Evolutionary conservation across 2,113 vertebrate species (phyloP).

Genomic region (Upupa epops): DNA sequence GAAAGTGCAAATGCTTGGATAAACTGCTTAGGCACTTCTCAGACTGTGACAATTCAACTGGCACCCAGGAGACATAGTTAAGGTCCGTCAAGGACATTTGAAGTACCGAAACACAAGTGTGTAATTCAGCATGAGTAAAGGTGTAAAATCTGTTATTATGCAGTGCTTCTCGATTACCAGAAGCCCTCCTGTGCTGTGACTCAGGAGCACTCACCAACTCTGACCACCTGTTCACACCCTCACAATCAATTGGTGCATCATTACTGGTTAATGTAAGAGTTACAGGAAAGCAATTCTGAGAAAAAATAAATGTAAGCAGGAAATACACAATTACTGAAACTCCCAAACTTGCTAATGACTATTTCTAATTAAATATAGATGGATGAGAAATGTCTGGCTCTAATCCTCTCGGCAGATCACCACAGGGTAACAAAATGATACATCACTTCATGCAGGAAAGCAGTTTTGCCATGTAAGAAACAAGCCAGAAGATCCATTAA

Average conservation of each 20-base stretch:
- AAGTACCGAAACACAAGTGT: neutral
- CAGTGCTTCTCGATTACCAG: neutral
- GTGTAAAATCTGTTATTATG: neutral
- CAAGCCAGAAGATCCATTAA: neutral
- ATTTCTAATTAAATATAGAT: slow-evolving; percentile 54
- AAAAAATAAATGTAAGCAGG: slow-evolving; percentile 1
- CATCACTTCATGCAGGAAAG: neutral
- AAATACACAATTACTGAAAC: slow-evolving; percentile 2
- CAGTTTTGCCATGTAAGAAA: neutral
- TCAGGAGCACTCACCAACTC: neutral
- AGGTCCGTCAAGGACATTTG: neutral
- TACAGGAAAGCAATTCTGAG: slow-evolving; percentile 38
- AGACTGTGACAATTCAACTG: neutral
- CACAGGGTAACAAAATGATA: neutral
- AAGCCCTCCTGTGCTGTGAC: neutral
- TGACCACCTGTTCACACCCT: neutral
- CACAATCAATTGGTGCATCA: slow-evolving; percentile 7
- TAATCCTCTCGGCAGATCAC: neutral
- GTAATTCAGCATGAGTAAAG: neutral
- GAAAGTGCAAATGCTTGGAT: neutral
- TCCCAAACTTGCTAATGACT: neutral
- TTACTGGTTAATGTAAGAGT: slow-evolving; percentile 14
- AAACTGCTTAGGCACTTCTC: neutral
- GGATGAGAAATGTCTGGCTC: slow-evolving; percentile 29
- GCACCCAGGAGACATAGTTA: neutral